A percentile compares a stretch with the other conserved stretches of the same genome.
Conservation (phyloP, 2,113 vertebrate genomes). For the Oceanodroma tethys region DNA sequence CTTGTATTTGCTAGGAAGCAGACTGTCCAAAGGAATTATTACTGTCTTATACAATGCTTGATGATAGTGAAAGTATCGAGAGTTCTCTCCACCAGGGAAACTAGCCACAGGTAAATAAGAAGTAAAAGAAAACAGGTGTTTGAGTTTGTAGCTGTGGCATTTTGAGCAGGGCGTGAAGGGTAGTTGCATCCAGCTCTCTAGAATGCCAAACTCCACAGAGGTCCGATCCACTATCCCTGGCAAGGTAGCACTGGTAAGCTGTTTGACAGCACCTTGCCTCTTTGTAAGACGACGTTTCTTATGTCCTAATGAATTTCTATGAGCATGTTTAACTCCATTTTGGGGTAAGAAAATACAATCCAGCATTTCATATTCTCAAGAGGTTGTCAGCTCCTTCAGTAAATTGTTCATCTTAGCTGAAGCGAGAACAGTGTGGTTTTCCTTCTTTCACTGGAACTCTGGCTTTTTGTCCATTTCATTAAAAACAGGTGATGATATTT, state of each 20-base stretch:
- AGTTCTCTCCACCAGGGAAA: neutral
- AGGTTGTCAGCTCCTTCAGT: neutral
- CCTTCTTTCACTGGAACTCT: neutral
- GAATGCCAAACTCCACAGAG: neutral
- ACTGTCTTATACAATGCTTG: neutral
- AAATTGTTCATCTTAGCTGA: neutral
- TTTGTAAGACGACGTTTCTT: neutral
- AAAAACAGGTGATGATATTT: neutral
- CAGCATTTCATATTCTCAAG: neutral
- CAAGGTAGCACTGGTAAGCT: neutral
- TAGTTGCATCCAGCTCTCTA: neutral
- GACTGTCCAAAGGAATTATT: neutral
- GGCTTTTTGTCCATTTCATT: neutral
- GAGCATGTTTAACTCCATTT: neutral
- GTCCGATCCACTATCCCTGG: fast-evolving
- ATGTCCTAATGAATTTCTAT: neutral
- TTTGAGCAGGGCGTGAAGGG: neutral
- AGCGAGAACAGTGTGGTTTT: neutral
- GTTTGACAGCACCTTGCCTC: neutral
- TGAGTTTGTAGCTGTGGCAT: neutral
- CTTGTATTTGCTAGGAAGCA: neutral
- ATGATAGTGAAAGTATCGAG: neutral
- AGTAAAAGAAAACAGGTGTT: neutral
- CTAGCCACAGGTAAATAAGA: neutral
- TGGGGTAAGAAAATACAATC: neutral